These are phyloP conservation scores for Leptinotarsa rubiginosa DNA, from an alignment of 2,888 invertebrate genomes.

Conservation along the genomic window DNA sequence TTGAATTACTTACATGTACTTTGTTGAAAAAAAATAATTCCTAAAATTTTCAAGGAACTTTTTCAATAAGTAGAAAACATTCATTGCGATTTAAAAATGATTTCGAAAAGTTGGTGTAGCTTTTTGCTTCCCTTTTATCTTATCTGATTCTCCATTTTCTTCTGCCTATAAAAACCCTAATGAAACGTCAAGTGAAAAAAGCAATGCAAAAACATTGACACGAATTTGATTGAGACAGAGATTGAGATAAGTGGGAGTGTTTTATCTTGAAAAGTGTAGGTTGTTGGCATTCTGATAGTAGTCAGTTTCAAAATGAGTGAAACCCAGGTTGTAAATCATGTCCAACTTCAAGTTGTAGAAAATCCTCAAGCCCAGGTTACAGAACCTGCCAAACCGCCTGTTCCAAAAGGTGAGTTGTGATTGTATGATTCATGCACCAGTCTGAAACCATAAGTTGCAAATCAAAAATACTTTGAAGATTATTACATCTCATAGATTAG, in stretches of 20 bases:
- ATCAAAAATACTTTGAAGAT: too few species aligned
- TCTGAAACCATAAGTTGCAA: too few species aligned
- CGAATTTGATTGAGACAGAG: not conserved
- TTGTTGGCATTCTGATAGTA: not conserved
- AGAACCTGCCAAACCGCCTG: not conserved
- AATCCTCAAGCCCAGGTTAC: not conserved
- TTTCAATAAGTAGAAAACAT: not conserved
- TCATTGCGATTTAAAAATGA: not conserved
- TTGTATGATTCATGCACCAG: too few species aligned
- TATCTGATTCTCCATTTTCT: not conserved
- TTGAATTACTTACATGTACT: not conserved
- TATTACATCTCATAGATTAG: too few species aligned
- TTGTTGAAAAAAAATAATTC: not conserved
- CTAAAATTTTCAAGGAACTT: not conserved
- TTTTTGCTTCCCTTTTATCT: conserved; percentile 8
- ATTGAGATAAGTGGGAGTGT: conserved; percentile 2
- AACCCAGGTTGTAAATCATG: not conserved
- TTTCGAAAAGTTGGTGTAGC: not conserved
- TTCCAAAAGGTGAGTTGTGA: not conserved
- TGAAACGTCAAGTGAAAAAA: conserved; percentile 7
- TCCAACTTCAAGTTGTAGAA: not conserved
- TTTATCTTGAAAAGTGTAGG: not conserved
- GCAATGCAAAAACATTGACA: not conserved
- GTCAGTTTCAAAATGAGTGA: not conserved
- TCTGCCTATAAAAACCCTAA: not conserved